Conservation (phyloP, 2,113 vertebrate genomes). For the Thamnophis sirtalis region DNA sequence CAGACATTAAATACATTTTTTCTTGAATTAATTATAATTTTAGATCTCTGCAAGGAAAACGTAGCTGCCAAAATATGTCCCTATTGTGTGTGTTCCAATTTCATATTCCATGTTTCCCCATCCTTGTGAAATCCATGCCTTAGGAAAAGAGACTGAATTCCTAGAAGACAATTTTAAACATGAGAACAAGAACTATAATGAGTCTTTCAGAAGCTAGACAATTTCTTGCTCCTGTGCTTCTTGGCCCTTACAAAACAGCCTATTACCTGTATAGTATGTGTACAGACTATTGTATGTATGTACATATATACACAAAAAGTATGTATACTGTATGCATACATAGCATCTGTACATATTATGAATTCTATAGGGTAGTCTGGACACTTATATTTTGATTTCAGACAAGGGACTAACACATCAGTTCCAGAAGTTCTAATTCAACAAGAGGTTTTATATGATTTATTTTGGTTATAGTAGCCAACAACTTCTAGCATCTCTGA, state of each 20-base stretch:
- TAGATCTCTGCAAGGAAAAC: not conserved
- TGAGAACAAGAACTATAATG: not conserved
- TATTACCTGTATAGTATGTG: not conserved
- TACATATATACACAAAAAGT: not conserved
- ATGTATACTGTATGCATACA: not conserved
- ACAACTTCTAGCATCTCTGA: not conserved
- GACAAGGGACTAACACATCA: not conserved
- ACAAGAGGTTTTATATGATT: not conserved
- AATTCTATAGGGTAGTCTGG: not conserved
- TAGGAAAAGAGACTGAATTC: not conserved
- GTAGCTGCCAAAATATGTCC: not conserved
- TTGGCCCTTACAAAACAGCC: not conserved
- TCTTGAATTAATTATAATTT: not conserved
- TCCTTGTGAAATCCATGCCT: not conserved
- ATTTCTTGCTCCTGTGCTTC: not conserved
- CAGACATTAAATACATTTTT: not conserved
- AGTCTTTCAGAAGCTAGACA: not conserved
- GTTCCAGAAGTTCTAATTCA: not conserved
- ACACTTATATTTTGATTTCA: not conserved
- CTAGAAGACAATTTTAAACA: not conserved
- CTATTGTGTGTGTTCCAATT: not conserved
- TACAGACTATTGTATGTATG: not conserved
- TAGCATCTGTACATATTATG: not conserved
- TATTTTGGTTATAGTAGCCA: not conserved
- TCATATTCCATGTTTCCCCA: not conserved